Base-by-base conservation (phyloP, 2,113 vertebrate species). In the Rhodinocichla rosea region DNA sequence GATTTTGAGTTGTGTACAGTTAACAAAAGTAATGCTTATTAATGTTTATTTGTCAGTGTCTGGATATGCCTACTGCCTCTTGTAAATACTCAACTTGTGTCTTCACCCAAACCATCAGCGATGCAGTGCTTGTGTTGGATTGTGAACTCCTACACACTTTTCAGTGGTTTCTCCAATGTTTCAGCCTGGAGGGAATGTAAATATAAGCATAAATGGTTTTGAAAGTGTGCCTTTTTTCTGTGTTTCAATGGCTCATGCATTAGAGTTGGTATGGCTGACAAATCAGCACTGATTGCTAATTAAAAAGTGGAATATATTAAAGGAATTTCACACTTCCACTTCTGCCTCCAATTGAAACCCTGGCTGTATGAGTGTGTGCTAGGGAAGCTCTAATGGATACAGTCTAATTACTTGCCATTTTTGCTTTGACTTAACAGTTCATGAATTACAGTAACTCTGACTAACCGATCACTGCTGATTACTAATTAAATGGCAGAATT, bases 211-310 rank as follows among this genome's bases (percentile, higher is more conserved):
- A 98, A 97, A 96, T 96, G 96, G 96, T 98, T 98, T 96, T 94
- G 84, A 94, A 94, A 97, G 89, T 87, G 90, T 96, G 90, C 69
- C 68, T 90, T 91, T 89, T 85, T 64, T 57, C 77, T 82, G 32
- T 94, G 79, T 97, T 96, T 91, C 94, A 87, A 49, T 82, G 91
- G 92, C 96, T 97, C 22, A 32, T 93, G 95, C 90, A 78, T 97
- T 96, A 90, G 77, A 92, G 96, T 94, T 87, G 69, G 95, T 88
- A 94, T 97, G 96, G 97, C 95, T 97, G 97, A 96, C 93, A 97
- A 98, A 98, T 97, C 97, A 91, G 79, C 59, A 30, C 91, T 97
- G 97, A 98, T 97, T 98, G 97, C 96, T 97, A 97, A 98, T 98
- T 98, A 98, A 97, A 97, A 98, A 97, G 83, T 62, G 35, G 97